Base-by-base conservation (phyloP, 2,113 vertebrate species). In the Gasterosteus aculeatus region DNA sequence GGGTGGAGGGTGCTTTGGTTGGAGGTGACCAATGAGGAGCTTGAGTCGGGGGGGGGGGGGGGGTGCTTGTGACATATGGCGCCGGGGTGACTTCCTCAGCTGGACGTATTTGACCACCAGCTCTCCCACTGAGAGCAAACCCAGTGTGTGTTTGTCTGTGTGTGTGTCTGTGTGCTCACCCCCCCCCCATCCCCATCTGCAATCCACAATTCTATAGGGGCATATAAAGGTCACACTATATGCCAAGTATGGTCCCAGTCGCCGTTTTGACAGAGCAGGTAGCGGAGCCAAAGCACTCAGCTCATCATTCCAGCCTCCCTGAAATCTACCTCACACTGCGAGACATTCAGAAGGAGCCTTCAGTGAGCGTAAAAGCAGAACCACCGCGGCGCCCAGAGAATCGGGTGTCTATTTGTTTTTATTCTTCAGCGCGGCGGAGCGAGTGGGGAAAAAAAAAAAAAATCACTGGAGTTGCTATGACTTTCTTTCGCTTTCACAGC, bases 51-150 rank as follows among this genome's bases (percentile, higher is more conserved):
- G 64, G 18, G 38, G 19, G 46, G 62, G n/a, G 68, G 22, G n/a
- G n/a, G 29, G 26, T 53, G 62, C 18, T 33, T 41, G 59, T 83
- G 87, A 89, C 87, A 92, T 91, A 92, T 92, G 91, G 90, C 53
- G 78, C 42, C 2, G 71, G 85, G 80, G 62, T 60, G 85, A 81
- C 83, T 84, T 72, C 82, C 86, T 91, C 85, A 81, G 86, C 84
- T 80, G 77, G 91, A 87, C 35, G 62, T 69, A 77, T 81, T 83
- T 83, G 82, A 87, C 82, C 84, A 85, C 56, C 57, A 80, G 66
- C 51, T 81, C 56, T 82, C 85, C 78, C 42, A 47, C 68, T 63
- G 81, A 76, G 84, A 69, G 60, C 41, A 74, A 77, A 81, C 72
- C 67, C 75, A 47, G 38, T 44, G 72, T 19, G 75, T n/a, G 72